Evolutionary conservation across 2,113 vertebrate species (phyloP), one percentile per base, ranked within the genome.

Genomic region (Coptodon bakossiorum): DNA sequence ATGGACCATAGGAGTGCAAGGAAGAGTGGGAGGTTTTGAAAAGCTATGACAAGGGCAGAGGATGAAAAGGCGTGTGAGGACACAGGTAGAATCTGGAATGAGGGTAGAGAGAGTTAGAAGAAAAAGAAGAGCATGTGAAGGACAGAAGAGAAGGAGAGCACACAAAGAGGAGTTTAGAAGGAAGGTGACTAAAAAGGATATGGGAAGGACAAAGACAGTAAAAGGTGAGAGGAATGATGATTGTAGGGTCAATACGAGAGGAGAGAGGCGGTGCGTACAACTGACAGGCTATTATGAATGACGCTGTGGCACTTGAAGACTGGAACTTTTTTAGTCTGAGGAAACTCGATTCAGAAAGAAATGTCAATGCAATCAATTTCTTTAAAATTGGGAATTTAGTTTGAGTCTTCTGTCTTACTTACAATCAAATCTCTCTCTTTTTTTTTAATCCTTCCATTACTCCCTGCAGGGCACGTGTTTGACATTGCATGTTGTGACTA

Each of bases 21-120:
- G 31, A 63, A 86, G 79, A 85, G 68, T 34, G 38, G 87, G 80
- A 53, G 66, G 68, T 66, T 81, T 80, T 81, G 83, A 86, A 71
- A 86, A 84, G 80, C 68, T 89, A 83, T 90, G 89, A 91, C 91
- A 91, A 91, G 92, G 92, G 76, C 90, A 90, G 81, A 83, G 57
- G 90, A 90, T 90, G 86, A 89, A 90, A 56, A 86, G 88, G 92
- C 54, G 31, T 22, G 34, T 9, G 53, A 83, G 84, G 76, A 87
- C 91, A 81, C 78, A 52, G 71, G 87, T 48, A 66, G 93, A 93
- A 93, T 94, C 73, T 27, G 17, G 61, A 92, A 94, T 92, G 89
- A 90, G 89, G 45, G 24, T 19, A 6, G 31, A 7, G 17, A 45
- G 9, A 57, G 54, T 56, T 71, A 45, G 50, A 71, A 59, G 53